Conservation (phyloP, 2,797 vertebrate species). For the Alcedo quadribrachys region DNA sequence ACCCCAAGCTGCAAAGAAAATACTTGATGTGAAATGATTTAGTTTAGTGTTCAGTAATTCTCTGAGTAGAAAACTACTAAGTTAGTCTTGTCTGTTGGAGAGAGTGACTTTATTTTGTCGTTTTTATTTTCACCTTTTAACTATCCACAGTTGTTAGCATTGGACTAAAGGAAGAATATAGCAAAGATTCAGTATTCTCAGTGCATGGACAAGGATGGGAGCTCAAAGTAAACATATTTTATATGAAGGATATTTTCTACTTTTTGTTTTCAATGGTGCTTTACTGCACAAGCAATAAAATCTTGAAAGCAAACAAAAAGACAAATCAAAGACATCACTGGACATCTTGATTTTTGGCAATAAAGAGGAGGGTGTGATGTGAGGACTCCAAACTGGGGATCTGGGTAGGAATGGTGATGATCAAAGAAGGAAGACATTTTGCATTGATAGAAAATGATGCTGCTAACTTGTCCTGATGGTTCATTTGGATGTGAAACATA, state of each 20-base stretch:
- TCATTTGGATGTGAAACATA: background rate
- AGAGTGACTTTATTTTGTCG: background rate
- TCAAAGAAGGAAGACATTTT: background rate
- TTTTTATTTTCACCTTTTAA: background rate
- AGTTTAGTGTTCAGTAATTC: background rate
- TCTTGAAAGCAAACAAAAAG: background rate
- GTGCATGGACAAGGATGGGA: background rate
- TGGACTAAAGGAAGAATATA: background rate
- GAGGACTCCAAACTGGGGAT: background rate
- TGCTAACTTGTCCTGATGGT: background rate
- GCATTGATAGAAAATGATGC: background rate
- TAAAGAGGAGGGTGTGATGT: background rate
- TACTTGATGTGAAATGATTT: background rate
- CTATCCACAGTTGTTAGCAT: background rate
- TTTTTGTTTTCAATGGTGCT: background rate
- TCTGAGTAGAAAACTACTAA: background rate
- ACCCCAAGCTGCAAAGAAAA: background rate
- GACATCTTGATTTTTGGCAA: background rate
- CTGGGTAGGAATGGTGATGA: background rate
- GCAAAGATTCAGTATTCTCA: background rate
- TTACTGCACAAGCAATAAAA: background rate
- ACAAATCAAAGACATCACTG: background rate
- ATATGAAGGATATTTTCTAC: background rate
- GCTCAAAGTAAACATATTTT: background rate
- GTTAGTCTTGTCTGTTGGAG: background rate